Conservation (phyloP, 1,140 invertebrate genomes). For the Platorchestia sp. region DNA sequence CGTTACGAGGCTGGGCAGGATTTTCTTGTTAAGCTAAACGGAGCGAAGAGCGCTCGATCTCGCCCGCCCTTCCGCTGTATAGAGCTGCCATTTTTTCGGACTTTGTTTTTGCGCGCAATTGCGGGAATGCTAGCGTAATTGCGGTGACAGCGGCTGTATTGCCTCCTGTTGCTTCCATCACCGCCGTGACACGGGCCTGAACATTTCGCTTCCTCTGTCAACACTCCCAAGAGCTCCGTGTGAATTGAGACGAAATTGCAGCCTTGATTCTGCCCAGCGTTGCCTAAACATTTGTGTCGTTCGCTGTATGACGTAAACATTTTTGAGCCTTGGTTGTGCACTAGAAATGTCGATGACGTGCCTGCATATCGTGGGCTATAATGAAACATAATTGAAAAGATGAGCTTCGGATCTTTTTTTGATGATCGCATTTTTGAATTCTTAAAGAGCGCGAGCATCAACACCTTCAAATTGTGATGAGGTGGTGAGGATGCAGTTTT, state of each 20-base stretch:
- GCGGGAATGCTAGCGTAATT: too few relatives aligned
- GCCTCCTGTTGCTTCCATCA: not conserved
- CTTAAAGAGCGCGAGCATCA: too few relatives aligned
- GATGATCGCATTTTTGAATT: too few relatives aligned
- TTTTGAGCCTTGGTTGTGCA: too few relatives aligned
- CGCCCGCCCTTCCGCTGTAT: not conserved
- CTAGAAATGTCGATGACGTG: too few relatives aligned
- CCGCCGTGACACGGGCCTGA: not conserved
- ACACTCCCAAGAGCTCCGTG: not conserved
- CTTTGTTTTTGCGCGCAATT: not conserved
- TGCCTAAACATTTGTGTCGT: not conserved
- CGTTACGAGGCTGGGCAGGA: not conserved
- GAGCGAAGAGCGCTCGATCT: not conserved
- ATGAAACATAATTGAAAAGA: too few relatives aligned
- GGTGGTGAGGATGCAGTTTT: too few relatives aligned
- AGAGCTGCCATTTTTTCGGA: not conserved
- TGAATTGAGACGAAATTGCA: not conserved
- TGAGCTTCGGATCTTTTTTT: too few relatives aligned
- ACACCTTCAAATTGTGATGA: too few relatives aligned
- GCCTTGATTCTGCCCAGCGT: not conserved
- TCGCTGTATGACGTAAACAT: too few relatives aligned
- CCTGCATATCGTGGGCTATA: too few relatives aligned
- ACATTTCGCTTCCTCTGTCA: not conserved
- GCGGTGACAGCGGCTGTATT: not conserved
- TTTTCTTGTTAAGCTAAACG: not conserved